Base-by-base conservation (phyloP, 2,797 vertebrate species). In the Melanotaenia boesemani region DNA sequence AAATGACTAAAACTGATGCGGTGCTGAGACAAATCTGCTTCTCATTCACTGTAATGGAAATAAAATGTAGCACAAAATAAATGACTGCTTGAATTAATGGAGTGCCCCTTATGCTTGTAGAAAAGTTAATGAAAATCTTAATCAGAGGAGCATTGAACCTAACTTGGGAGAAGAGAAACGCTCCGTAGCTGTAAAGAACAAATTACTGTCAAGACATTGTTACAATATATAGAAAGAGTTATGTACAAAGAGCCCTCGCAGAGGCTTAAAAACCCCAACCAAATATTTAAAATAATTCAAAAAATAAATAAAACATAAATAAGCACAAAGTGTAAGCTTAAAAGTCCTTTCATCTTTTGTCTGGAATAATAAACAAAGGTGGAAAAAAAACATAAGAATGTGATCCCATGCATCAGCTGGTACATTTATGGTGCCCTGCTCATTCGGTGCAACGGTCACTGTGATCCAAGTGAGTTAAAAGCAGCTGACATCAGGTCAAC, bases 291-390 rank as follows among this genome's bases (percentile, higher is more conserved):
- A 86, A 91, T 28, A 81, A 85, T 57, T 55, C 28, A 36, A 74
- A 85, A 75, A 86, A 87, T 74, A 73, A 75, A 80, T 79, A 88
- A 87, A 90, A 88, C 76, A 90, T 86, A 91, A 86, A 91, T 86
- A 88, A 69, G 72, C 72, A 89, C 60, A 83, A 89, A 79, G 2
- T 9, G 79, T 90, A 85, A 84, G 54, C 70, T 89, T 92, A 91
- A 92, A 94, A 90, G 82, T 87, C 24, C 73, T 73, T 67, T 36
- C 37, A 57, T 61, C 16, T 81, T 81, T 70, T 76, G 52, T 82
- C 83, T 77, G 67, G 66, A 41, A 63, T 41, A 65, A 70, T 32
- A 68, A 83, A 80, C 55, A 77, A 75, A 50, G 4, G 30, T 67
- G 30, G 36, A 67, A 3, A 36, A 72, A 74, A 46, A 63, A 72